These are phyloP conservation scores for Ceryle rudis DNA, from an alignment of 2,797 vertebrate species.

Conservation along the genomic window DNA sequence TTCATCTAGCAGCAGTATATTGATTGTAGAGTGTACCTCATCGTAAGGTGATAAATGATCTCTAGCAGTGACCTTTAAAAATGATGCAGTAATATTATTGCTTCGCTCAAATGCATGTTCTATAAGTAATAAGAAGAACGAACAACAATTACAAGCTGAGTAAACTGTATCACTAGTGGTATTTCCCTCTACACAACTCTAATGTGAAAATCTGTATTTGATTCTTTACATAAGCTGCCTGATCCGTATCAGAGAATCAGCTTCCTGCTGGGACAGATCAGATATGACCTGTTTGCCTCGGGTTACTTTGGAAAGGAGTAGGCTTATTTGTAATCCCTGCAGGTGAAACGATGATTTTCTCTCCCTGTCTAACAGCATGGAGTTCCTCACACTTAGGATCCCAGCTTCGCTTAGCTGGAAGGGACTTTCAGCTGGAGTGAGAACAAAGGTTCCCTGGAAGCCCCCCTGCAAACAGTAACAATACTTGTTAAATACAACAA, in stretches of 20 bases:
- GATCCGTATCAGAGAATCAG: background rate
- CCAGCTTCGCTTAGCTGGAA: slow-evolving; percentile 78
- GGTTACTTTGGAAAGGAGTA: background rate
- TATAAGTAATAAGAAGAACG: background rate
- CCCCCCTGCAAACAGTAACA: slow-evolving; percentile 76
- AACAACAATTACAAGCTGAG: background rate
- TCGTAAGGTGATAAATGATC: slow-evolving; percentile 48
- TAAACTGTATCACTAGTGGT: background rate
- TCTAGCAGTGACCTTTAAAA: slow-evolving; percentile 78
- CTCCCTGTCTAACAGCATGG: slow-evolving; percentile 80
- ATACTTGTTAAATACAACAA: background rate
- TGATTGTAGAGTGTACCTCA: slow-evolving; percentile 16
- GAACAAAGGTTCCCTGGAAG: slow-evolving; percentile 75
- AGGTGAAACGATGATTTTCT: slow-evolving; percentile 58
- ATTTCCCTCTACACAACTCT: background rate
- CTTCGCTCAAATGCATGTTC: background rate
- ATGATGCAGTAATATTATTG: background rate
- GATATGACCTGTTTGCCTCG: background rate
- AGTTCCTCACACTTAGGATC: slow-evolving; percentile 75
- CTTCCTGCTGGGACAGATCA: background rate
- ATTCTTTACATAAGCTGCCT: background rate
- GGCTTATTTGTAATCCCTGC: slow-evolving; percentile 67
- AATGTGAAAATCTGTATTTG: background rate
- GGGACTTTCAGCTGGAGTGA: slow-evolving; percentile 72
- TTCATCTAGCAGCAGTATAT: slow-evolving; percentile 77